Percentiles rank a stretch among this genome's conserved stretches.
Conservation (phyloP, 2,113 vertebrate genomes). For the Perca schrenkii region DNA sequence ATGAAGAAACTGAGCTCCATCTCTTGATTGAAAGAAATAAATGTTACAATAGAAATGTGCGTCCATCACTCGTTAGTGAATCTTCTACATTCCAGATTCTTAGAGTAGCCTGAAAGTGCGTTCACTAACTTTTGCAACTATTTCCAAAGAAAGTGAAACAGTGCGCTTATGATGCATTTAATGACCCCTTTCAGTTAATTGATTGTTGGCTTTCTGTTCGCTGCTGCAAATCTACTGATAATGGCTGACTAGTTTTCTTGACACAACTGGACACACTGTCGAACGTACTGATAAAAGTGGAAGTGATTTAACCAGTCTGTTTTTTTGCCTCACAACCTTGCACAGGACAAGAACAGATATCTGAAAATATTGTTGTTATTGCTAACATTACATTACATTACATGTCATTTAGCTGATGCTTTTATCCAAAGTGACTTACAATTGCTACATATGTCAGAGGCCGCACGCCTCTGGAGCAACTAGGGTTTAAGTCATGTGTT, state of each 20-base stretch:
- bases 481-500: no score
- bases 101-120: neutral
- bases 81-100: neutral
- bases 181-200: constrained; percentile 16
- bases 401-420: no score
- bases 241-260: constrained; percentile 9
- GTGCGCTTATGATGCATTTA: constrained; percentile 13
- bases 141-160: constrained; percentile 38
- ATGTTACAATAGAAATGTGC: neutral
- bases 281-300: neutral
- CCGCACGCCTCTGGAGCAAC: no score
- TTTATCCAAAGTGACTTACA: no score
- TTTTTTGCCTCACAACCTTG: constrained; percentile 4
- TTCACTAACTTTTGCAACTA: constrained; percentile 18
- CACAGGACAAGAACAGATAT: neutral
- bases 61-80: neutral
- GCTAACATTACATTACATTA: no score
- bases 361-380: neutral
- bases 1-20: neutral
- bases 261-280: neutral
- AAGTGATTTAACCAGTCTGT: neutral
- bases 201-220: constrained; percentile 4
- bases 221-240: constrained; percentile 4
- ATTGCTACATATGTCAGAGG: no score
- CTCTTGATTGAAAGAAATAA: neutral